Conservation (phyloP, 92 coral and sea anemone genomes). For the Micromussa lordhowensis region DNA sequence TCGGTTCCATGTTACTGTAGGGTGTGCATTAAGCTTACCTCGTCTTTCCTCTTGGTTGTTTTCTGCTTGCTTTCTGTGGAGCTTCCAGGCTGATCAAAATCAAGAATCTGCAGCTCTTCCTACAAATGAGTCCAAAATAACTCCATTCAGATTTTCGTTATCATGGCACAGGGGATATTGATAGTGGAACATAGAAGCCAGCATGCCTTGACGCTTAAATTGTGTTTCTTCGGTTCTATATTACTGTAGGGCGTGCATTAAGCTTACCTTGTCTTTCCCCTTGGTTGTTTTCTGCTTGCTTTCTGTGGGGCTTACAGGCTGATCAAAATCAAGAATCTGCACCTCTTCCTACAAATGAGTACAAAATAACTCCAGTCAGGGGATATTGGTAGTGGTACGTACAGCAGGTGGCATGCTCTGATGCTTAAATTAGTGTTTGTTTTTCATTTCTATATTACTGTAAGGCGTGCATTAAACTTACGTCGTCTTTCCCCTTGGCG, state of each 20-base stretch:
- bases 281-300: conserved; percentile 14
- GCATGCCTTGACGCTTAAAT: conserved; percentile 32
- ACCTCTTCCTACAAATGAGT: conserved; percentile 28
- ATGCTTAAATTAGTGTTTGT: conserved; percentile 12
- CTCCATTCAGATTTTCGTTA: conserved; percentile 8
- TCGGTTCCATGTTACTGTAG: conserved; percentile 15
- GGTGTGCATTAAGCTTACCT: conserved; percentile 30
- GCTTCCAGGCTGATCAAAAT: conserved; percentile 17
- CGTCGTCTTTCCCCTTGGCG: conserved; percentile 9
- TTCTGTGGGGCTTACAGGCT: conserved; percentile 11
- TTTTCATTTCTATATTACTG: conserved; percentile 17
- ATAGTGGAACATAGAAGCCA: conserved; percentile 28
- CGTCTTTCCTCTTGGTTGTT: conserved; percentile 14
- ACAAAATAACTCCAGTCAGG: conserved; percentile 22
- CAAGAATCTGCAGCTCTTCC: conserved; percentile 20
- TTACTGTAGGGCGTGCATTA: conserved; percentile 30
- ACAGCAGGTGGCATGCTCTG: conserved; percentile 21
- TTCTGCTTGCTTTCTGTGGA: conserved; percentile 15
- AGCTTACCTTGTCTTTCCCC: conserved; percentile 24
- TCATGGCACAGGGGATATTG: conserved; percentile 27
- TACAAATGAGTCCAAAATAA: conserved; percentile 20
- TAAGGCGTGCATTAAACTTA: conserved; percentile 5
- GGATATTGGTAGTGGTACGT: conserved; percentile 22
- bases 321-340: conserved; percentile 11
- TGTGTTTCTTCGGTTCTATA: not conserved